phyloP scores from a whole-genome alignment of 2,888 invertebrate genomes.

The Brenthis hecate region DNA sequence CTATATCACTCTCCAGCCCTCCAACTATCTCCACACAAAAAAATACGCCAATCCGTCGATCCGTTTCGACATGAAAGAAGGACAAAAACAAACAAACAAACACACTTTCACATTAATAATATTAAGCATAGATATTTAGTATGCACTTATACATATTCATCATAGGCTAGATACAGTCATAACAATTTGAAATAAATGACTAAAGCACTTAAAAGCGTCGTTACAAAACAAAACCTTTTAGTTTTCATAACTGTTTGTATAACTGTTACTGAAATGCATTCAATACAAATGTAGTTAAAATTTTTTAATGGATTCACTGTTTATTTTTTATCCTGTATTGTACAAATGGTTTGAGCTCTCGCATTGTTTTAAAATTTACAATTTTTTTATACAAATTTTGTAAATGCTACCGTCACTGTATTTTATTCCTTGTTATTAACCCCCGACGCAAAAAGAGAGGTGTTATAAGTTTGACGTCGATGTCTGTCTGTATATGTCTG shows the following conservation, averaged over 20 bases:
- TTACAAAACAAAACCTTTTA: conserved; percentile 32
- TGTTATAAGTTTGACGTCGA: no score
- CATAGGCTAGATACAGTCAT: background rate
- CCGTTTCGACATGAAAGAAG: no score
- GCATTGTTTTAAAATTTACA: background rate
- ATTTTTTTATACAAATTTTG: background rate
- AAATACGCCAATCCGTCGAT: no score
- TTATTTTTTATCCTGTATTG: conserved; percentile 18
- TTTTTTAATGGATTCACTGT: conserved; percentile 25
- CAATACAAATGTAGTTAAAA: conserved; percentile 28
- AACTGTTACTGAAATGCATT: conserved; percentile 25
- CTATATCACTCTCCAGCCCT: no score
- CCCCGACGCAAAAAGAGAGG: no score
- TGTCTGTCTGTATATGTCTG: no score
- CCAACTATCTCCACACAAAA: no score
- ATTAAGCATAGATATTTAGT: no score
- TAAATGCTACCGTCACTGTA: no score
- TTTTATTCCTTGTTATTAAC: background rate
- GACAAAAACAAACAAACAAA: no score
- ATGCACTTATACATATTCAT: no score
- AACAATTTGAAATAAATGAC: conserved; percentile 21
- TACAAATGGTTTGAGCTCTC: conserved; percentile 1
- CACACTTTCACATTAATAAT: no score
- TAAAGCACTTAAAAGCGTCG: conserved; percentile 12
- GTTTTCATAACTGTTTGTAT: conserved; percentile 24